Conservation (phyloP, 2,113 vertebrate species). For the Odobenus rosmarus region DNA sequence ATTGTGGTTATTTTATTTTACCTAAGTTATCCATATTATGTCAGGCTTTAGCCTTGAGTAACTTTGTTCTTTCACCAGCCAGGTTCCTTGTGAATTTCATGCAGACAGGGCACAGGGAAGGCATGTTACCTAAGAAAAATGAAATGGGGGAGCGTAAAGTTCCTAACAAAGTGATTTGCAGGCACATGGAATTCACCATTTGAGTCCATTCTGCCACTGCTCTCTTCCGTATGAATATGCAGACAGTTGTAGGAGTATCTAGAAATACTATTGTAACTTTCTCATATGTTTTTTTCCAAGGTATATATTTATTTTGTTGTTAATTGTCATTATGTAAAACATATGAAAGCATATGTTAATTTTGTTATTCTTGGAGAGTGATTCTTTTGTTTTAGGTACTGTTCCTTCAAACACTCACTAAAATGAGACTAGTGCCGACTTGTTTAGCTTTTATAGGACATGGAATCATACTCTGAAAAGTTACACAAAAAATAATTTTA, state of each 20-base stretch:
- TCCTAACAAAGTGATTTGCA: constrained; percentile 16
- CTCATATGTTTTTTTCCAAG: background rate
- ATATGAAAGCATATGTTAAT: constrained; percentile 15
- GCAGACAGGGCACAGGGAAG: background rate
- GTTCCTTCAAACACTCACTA: constrained; percentile 24
- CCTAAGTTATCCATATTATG: background rate
- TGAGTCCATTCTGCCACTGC: constrained; percentile 30
- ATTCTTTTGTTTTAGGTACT: constrained; percentile 39
- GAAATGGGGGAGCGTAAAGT: constrained; percentile 35
- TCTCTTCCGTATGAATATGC: background rate
- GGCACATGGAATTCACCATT: constrained; percentile 16
- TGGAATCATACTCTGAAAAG: constrained; percentile 39
- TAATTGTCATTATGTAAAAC: constrained; percentile 31
- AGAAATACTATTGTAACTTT: constrained; percentile 25
- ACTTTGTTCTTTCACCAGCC: background rate
- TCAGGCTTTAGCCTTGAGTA: constrained; percentile 6
- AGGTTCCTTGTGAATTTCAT: constrained; percentile 45
- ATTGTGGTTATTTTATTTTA: constrained; percentile 17
- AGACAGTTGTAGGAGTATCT: background rate
- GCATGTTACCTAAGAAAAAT: constrained; percentile 57
- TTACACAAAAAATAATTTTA: constrained; percentile 55
- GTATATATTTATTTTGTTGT: constrained; percentile 53
- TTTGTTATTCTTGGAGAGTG: constrained; percentile 46
- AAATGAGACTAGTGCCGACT: background rate
- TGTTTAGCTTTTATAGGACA: constrained; percentile 56